A percentile compares a stretch with the other conserved stretches of the same genome.
phyloP scores from a whole-genome alignment of 1,140 invertebrate genomes.

The Kradibia gibbosae region DNA sequence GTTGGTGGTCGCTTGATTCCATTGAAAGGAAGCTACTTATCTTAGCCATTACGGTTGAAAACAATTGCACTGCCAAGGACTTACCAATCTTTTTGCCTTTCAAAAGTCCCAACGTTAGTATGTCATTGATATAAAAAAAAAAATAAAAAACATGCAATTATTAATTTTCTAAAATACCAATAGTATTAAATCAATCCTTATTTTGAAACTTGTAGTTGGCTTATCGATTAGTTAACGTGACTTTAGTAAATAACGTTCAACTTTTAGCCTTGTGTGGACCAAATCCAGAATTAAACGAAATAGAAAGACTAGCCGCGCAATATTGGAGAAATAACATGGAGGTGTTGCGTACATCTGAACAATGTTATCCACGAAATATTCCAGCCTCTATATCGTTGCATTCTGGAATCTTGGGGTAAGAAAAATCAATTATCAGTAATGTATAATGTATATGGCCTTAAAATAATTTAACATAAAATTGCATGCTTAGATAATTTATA shows the following conservation, averaged over 20 bases:
- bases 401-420: constrained; percentile 78
- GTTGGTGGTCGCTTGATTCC: constrained; percentile 83
- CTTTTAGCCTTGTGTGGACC: constrained; percentile 85
- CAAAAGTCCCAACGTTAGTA: constrained; percentile 84
- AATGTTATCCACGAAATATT: constrained; percentile 78
- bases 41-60: constrained; percentile 77
- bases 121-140: no score
- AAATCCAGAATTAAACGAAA: constrained; percentile 79
- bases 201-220: constrained; percentile 80
- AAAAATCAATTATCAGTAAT: constrained; percentile 1
- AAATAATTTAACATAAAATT: no score
- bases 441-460: no score
- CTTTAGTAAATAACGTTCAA: constrained; percentile 82
- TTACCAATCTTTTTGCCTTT: constrained; percentile 86
- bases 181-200: not conserved
- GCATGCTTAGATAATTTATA: no score
- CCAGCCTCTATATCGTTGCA: constrained; percentile 76
- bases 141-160: no score
- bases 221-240: constrained; percentile 84
- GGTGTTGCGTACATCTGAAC: constrained; percentile 76
- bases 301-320: constrained; percentile 81
- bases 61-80: constrained; percentile 79
- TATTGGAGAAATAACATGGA: constrained; percentile 83
- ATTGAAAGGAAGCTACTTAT: constrained; percentile 83
- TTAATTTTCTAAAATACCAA: not conserved